Base-by-base conservation (phyloP, 2,113 vertebrate genomes). In the Ranitomeya imitator region DNA sequence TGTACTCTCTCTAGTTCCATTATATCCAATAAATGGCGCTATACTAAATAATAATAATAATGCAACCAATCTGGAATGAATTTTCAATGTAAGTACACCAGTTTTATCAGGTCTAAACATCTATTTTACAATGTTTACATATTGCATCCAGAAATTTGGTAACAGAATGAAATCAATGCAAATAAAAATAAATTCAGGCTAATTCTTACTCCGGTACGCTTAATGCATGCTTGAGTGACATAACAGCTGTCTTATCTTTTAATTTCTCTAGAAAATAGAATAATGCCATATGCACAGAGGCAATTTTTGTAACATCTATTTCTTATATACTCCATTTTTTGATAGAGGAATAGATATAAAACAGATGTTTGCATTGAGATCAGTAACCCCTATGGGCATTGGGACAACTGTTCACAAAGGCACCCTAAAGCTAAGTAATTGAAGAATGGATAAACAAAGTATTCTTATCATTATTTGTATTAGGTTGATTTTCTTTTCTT, bases 361-460 rank as follows among this genome's bases (percentile, higher is more conserved):
- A 73, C 69, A 73, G 69, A 73, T 73, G 69, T 73, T 73, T 73
- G 26, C 26, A 73, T 37, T 6, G 26, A 73, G 69, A 31, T 73
- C 26, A 73, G 26, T 73, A 73, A 73, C 37, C 26, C 69, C 14
- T 73, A 73, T 37, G 11, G 69, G 16, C 9, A 37, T 16, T 16
- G 4, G 69, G 13, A 15, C 69, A 73, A 73, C 69, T 31, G 69
- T 73, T 73, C 26, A 37, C 3, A 37, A n/a, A 65, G 69, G 26
- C 14, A 37, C 69, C 69, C 26, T 37, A 73, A 7, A 57, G 55
- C 9, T 14, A 1, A 73, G 69, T 31, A 13, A 69, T 8, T 31
- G 10, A 26, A 26, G 11, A 69, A 69, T 13, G 14, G 26, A 37
- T 31, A 31, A 15, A 5, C 6, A 16, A 73, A 37, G 16, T 73